These are phyloP conservation scores for Gari tellinella DNA, from an alignment of 2,888 invertebrate species.

Conservation along the genomic window DNA sequence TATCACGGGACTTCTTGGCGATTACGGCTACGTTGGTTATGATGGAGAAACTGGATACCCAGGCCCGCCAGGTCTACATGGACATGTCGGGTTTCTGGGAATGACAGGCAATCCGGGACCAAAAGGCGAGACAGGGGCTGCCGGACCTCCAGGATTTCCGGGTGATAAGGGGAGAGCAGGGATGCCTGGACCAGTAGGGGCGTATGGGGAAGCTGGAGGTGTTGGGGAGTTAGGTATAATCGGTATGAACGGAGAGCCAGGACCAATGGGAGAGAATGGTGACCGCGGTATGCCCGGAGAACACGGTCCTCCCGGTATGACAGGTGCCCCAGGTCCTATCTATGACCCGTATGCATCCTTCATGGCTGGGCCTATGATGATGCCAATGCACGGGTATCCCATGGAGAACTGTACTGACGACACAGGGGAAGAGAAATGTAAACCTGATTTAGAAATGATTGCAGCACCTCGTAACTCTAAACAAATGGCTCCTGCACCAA, in stretches of 20 bases:
- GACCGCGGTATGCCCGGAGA: conserved; percentile 40
- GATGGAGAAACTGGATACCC: conserved; percentile 33
- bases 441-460: conserved; percentile 20
- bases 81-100: conserved; percentile 47
- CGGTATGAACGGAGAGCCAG: conserved; percentile 39
- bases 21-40: conserved; percentile 41
- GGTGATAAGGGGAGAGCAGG: conserved; percentile 35
- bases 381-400: background rate
- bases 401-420: background rate
- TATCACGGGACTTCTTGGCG: conserved; percentile 38
- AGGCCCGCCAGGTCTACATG: conserved; percentile 40
- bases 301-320: conserved; percentile 37
- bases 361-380: conserved; percentile 11
- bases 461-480: background rate
- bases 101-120: conserved; percentile 48
- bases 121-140: conserved; percentile 36
- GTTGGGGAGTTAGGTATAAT: conserved; percentile 37
- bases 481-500: background rate
- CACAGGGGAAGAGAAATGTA: background rate
- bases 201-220: conserved; percentile 43
- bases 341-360: conserved; percentile 47
- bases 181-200: conserved; percentile 43
- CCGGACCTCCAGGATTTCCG: conserved; percentile 24
- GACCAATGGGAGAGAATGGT: conserved; percentile 38
- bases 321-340: conserved; percentile 43